phyloP scores from a whole-genome alignment of 1,140 invertebrate genomes.

The Heliconius nattereri region DNA sequence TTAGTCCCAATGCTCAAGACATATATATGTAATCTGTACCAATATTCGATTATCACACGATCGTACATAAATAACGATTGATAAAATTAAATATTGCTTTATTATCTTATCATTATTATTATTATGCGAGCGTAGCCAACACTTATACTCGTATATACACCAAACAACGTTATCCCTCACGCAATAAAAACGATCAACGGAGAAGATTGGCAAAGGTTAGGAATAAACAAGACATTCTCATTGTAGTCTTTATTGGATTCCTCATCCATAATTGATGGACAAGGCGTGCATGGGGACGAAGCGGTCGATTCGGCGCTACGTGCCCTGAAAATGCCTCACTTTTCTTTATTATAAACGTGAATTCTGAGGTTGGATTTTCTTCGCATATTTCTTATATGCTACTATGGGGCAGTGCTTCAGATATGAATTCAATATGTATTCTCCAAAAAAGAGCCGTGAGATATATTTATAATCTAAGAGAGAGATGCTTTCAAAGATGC shows the following conservation, averaged over 20 bases:
- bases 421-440: no score
- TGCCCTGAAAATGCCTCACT: background rate
- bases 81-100: background rate
- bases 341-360: slow-evolving; percentile 2
- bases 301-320: background rate
- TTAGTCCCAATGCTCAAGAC: background rate
- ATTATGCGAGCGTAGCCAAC: background rate
- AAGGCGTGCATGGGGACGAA: slow-evolving; percentile 1
- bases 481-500: no score
- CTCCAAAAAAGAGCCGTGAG: no score
- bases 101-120: background rate
- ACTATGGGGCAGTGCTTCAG: no score
- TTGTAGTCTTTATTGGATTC: slow-evolving; percentile 18
- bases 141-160: background rate
- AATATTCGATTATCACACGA: background rate
- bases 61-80: background rate
- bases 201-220: slow-evolving; percentile 21
- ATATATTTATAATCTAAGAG: no score
- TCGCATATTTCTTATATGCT: no score
- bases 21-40: background rate
- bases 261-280: slow-evolving; percentile 16
- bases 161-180: slow-evolving; percentile 14
- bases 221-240: slow-evolving; percentile 17
- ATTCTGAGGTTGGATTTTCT: background rate
- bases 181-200: slow-evolving; percentile 7